Base-by-base conservation (phyloP, 2,888 invertebrate genomes). In the Acleris literana region DNA sequence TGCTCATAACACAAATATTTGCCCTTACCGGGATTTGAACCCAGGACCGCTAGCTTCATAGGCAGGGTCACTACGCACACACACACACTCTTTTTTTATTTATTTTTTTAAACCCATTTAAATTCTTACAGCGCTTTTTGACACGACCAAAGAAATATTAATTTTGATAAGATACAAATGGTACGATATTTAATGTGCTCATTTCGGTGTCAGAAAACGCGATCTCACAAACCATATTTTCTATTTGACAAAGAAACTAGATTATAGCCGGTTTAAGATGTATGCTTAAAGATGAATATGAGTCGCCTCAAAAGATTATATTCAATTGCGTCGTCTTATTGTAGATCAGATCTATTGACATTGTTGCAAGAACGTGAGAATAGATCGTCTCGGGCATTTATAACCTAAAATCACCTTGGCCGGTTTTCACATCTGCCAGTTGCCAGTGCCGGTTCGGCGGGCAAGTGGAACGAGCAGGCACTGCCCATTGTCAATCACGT, bases 351-450 rank as follows among this genome's bases (percentile, higher is more conserved):
- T 53, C 61, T 59, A 63, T 67, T 58, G 53, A 63, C 63, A 57
- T 68, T 68, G 64, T 64, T 29, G 68, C 60, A 53, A 59, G 65
- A 56, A 66, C 57, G 57, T 66, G 57, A 66, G 61, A 66, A 66
- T 62, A 66, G 66, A 66, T 62, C 58, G 58, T 59, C 61, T 46
- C 62, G 49, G 56, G 54, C 54, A 67, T 67, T 63, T 65, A 69
- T 74, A 72, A 74, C 74, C 75, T 76, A 76, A 74, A 73, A 74
- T 83, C 78, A 83, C 88, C 88, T 89, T 90, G 88, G 86, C 85
- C 85, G 83, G 84, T 87, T 88, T 88, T 87, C 84, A 87, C 86
- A 87, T 87, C 85, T 85, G 84, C 74, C 71, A 72, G 73, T 82
- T 85, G 84, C 74, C 71, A 72, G 73, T 82, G 79, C 76, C 87